Base-by-base conservation (phyloP, 1,140 invertebrate species). In the Marisa cornuarietis region DNA sequence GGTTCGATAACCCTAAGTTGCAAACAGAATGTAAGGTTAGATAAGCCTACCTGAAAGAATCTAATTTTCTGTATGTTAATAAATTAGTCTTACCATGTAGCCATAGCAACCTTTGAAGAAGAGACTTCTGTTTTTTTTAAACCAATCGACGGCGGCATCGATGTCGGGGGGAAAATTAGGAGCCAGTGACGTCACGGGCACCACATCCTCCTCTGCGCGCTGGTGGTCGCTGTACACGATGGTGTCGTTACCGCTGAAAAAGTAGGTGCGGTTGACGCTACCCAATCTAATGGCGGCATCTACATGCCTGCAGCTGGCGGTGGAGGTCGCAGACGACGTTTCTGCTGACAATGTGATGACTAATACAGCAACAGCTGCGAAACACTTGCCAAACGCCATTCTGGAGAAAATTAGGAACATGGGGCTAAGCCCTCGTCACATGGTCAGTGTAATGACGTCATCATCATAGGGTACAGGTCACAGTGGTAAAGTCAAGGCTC, bases 81-180 rank as follows among this genome's bases (percentile, higher is more conserved):
- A 51, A 42, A 31, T 18, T 18, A 3, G 22, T 16, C 1, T 24
- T 69, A 77, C 76, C 76, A 68, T 68, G 49, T 77, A 69, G 42
- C 26, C 62, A 68, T 24, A 68, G 65, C 76, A 77, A 54, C 76
- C 76, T 52, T 68, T 52, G n/a, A 77, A 69, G 24, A 66, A 77
- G 63, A 77, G 68, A 54, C 76, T 77, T 18, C 26, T 77, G 22
- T 13, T 26, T 11, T 72, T 51, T 52, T 24, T 18, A 54, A 58
- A 77, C 63, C 76, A 69, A 20, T 2, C 68, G 5, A 77, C 76
- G 13, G 76, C 76, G 22, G 76, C 76, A 14, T 77, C 63, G 10
- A 77, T 52, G 51, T 68, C 7, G 31, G 9, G 14, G 20, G 76
- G 76, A 22, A 77, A 77, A 13, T 68, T n/a, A 8, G 18, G 22